Conservation (phyloP, 2,888 invertebrate species). For the Tridacna gigas region DNA sequence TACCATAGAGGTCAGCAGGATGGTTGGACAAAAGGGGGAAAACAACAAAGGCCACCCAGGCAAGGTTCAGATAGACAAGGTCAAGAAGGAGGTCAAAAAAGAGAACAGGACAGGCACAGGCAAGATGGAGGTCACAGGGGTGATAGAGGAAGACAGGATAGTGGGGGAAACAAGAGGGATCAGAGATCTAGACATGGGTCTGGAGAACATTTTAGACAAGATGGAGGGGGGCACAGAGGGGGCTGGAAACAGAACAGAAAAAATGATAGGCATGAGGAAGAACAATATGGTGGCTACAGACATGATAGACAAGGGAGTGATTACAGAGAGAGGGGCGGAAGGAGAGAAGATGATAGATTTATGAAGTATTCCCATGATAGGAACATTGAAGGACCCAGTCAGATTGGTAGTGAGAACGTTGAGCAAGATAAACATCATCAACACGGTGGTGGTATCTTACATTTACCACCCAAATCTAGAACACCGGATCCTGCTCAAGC, state of each 20-base stretch:
- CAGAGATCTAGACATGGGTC: constrained; percentile 15
- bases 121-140: constrained; percentile 15
- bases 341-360: constrained; percentile 8
- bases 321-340: constrained; percentile 18
- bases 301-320: constrained; percentile 36
- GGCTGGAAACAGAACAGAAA: constrained; percentile 17
- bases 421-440: constrained; percentile 41
- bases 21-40: constrained; percentile 7
- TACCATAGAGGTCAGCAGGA: constrained; percentile 5
- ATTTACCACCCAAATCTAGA: constrained; percentile 60
- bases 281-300: constrained; percentile 5
- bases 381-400: constrained; percentile 3
- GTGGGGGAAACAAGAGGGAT: constrained; percentile 27
- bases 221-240: constrained; percentile 12
- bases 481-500: constrained; percentile 23
- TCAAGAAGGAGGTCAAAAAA: constrained; percentile 18
- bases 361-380: background rate
- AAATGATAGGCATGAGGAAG: constrained; percentile 19
- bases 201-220: constrained; percentile 17
- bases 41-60: constrained; percentile 2
- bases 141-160: constrained; percentile 32
- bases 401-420: constrained; percentile 12
- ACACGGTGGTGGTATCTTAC: constrained; percentile 65
- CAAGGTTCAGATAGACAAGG: background rate
- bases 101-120: constrained; percentile 1